These are phyloP conservation scores for Aphelinus atriplicis DNA, from an alignment of 1,140 invertebrate genomes.

Conservation along the genomic window DNA sequence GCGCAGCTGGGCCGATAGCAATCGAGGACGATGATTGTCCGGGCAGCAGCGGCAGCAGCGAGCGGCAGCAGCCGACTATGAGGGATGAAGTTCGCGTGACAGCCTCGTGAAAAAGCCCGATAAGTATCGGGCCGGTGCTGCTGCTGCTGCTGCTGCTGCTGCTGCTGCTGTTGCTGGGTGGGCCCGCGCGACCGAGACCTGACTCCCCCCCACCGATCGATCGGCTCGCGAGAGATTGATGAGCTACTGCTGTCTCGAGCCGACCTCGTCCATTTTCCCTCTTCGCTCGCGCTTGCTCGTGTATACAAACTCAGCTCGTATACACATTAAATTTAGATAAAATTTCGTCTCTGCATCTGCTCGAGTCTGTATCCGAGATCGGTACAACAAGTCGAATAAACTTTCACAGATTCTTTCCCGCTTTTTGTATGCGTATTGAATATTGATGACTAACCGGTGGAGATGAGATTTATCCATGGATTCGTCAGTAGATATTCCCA, in stretches of 20 bases:
- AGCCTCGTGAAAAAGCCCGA: constrained; percentile 31
- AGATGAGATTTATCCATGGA: too few species aligned
- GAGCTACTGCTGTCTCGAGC: background rate
- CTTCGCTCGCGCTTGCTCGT: background rate
- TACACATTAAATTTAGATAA: background rate
- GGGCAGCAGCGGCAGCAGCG: background rate
- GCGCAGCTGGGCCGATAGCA: constrained; percentile 63
- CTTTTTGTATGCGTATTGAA: too few species aligned
- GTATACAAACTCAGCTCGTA: background rate
- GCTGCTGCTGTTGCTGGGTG: background rate
- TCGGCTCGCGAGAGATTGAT: constrained; percentile 26
- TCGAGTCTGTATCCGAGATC: too few species aligned
- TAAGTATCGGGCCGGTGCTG: constrained; percentile 25
- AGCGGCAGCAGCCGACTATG: background rate
- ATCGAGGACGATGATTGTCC: constrained; percentile 53
- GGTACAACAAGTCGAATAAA: too few species aligned
- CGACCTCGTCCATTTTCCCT: constrained; percentile 17
- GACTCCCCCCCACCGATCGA: constrained; percentile 18
- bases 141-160: constrained; percentile 17
- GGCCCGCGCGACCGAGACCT: constrained; percentile 1
- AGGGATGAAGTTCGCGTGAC: constrained; percentile 26
- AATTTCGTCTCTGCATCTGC: too few species aligned
- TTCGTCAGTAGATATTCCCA: too few species aligned
- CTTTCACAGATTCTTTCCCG: too few species aligned
- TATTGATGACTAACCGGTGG: too few species aligned